Evolutionary conservation across 2,888 invertebrate species (phyloP), one percentile per base, ranked within the genome.

Genomic region (Syrista parreyssii): DNA sequence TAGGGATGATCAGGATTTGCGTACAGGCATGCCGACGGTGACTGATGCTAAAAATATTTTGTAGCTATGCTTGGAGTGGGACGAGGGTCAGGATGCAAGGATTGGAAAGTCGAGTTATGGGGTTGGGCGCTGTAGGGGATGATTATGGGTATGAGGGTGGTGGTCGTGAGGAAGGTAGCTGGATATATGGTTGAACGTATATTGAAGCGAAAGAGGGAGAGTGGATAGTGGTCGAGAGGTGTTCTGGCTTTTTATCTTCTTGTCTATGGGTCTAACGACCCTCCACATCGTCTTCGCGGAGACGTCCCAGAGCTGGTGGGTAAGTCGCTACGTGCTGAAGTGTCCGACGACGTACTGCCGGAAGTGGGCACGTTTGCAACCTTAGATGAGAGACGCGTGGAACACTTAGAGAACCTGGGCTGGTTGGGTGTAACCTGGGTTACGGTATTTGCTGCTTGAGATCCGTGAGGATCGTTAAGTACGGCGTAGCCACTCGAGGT

Each of bases 271-370:
- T 74, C 80, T 81, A 79, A 81, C 75, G 79, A 81, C 73, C 73
- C 80, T 75, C 23, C 4, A 23, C 9, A 23, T 55, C 30, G 71
- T 31, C 33, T 15, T 71, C 30, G 31, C 4, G 71, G 30, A 71
- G 33, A 15, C 9, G 9, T 55, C 23, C 23, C 23, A 23, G 55
- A 23, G 23, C 23, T 23, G 55, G 23, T 23, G 55, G 55, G 55
- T 55, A 81, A 82, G 74, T 76, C 75, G 72, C 69, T 79, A 82
- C 83, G 84, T 84, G 86, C 80, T 81, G 78, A 82, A 84, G 83
- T 83, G 82, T 6, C 55, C 23, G 23, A 55, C 23, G 55, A 55
- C 23, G 55, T 55, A 55, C 23, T 23, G 23, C 23, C 55, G 55
- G 55, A 55, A 55, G 55, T 55, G 55, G 23, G 55, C 55, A 55